Conservation (phyloP, 2,888 invertebrate species). For the Timandra comae region DNA sequence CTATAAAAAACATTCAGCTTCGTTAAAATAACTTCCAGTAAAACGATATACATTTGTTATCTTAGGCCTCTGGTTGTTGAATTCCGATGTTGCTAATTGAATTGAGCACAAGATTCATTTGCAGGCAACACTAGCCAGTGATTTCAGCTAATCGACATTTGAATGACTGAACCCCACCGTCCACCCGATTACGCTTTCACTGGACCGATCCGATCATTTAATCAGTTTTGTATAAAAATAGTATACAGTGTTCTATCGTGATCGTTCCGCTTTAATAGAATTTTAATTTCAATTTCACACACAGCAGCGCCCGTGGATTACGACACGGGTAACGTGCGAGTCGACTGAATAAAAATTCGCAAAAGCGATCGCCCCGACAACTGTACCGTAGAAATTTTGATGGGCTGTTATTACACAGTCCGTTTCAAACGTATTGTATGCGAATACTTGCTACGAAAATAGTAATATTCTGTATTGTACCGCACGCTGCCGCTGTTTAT, state of each 20-base stretch:
- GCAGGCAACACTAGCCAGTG: conserved; percentile 2
- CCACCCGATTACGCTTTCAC: conserved; percentile 17
- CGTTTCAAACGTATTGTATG: conserved; percentile 65
- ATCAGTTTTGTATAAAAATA: conserved; percentile 25
- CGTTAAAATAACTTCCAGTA: neutral
- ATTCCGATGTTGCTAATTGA: neutral
- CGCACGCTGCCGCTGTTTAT: conserved; percentile 23
- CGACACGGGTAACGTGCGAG: conserved; percentile 38
- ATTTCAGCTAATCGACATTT: conserved; percentile 14
- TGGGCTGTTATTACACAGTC: conserved; percentile 67
- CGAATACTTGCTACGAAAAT: conserved; percentile 41
- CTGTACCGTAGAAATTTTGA: conserved; percentile 66
- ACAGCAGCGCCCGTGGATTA: conserved; percentile 55
- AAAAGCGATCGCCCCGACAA: conserved; percentile 49
- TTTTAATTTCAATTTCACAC: conserved; percentile 74
- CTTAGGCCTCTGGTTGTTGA: conserved; percentile 3
- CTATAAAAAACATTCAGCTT: neutral
- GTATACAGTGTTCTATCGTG: conserved; percentile 39
- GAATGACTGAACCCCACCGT: conserved; percentile 13
- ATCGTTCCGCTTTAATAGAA: conserved; percentile 60
- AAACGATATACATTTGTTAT: no score
- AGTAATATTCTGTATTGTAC: conserved; percentile 39
- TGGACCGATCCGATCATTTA: conserved; percentile 6
- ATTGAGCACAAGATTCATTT: no score
- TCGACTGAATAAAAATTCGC: conserved; percentile 48